Base-by-base conservation (phyloP, 1,140 invertebrate genomes). In the Caerostris extrusa region DNA sequence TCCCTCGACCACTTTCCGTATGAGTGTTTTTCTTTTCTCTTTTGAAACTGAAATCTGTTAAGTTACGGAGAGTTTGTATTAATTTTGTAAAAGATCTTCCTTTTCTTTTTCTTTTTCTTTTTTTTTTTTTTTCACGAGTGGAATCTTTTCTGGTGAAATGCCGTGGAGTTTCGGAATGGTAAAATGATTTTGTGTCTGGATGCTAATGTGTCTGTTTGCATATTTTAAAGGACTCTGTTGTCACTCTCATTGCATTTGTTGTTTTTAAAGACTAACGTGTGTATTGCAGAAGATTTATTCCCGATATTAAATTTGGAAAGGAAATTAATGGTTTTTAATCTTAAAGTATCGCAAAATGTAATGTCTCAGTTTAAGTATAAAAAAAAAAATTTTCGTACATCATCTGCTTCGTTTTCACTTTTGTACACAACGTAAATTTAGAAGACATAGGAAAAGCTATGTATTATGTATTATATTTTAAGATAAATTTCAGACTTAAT, bases 1-100 rank as follows among this genome's bases (percentile, higher is more conserved):
- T 67, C n/a, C n/a, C n/a, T 67, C n/a, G 5, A 17, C 1, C 2
- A 67, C 14, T 14, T 67, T 8, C 7, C 53, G 71, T 34, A 2
- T 34, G 34, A 19, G n/a, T 77, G n/a, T 19, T n/a, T 77, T 77
- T 77, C 50, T 34, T 34, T 8, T 34, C 34, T 34, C 19, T 60
- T 67, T 55, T 64, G 57, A 17, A 50, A 17, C 14, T 60, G 12
- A 64, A 53, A 64, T 58, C 57, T 64, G 85, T 87, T 87, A 64
- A 64, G 55, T 64, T 77, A 34, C 34, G 53, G 7, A 87, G 64
- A 87, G 85, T 87, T 87, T 55, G 85, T 87, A 60, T 87, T 87
- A 87, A 87, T 87, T 87, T 87, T 19, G 56, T 64, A 55, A 19
- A 85, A 17, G n/a, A n/a, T 50, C 8, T n/a, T n/a, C n/a, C n/a